Evolutionary conservation across 2,888 invertebrate genomes (phyloP).

Genomic region (Boloria euphrosyne): DNA sequence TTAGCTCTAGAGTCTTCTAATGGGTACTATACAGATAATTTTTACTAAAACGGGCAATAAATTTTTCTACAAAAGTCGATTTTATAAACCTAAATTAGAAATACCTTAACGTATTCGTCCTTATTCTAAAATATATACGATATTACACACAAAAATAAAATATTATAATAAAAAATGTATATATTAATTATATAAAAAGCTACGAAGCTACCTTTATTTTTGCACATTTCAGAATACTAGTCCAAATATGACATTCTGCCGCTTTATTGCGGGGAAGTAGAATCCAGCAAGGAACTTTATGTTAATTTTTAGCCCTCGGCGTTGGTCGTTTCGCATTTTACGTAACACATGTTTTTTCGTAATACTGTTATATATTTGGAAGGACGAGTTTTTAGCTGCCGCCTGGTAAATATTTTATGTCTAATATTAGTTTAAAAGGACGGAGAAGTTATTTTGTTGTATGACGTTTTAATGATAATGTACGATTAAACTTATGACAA

Average conservation of each 20-base stretch:
- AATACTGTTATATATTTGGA: slow-evolving; percentile 7
- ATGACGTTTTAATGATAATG: too few species aligned
- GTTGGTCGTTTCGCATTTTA: slow-evolving; percentile 36
- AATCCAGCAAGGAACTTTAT: slow-evolving; percentile 35
- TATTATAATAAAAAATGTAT: background rate
- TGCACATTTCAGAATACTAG: slow-evolving; percentile 21
- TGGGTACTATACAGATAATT: too few species aligned
- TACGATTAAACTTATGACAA: too few species aligned
- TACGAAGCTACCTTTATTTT: slow-evolving; percentile 5
- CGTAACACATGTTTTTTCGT: slow-evolving; percentile 29
- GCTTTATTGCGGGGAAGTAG: slow-evolving; percentile 33
- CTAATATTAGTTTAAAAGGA: slow-evolving; percentile 1
- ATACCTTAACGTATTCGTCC: background rate
- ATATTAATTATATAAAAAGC: background rate
- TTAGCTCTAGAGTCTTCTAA: too few species aligned
- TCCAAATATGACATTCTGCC: slow-evolving; percentile 30
- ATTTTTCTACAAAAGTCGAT: too few species aligned
- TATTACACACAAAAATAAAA: background rate
- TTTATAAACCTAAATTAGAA: background rate
- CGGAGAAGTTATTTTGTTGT: too few species aligned
- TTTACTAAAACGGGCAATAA: too few species aligned
- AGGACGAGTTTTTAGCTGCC: slow-evolving; percentile 5
- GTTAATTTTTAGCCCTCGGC: slow-evolving; percentile 37
- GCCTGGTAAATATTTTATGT: background rate
- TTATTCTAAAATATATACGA: background rate